Conservation (phyloP, 2,888 invertebrate species). For the Sylvicola cinctus region DNA sequence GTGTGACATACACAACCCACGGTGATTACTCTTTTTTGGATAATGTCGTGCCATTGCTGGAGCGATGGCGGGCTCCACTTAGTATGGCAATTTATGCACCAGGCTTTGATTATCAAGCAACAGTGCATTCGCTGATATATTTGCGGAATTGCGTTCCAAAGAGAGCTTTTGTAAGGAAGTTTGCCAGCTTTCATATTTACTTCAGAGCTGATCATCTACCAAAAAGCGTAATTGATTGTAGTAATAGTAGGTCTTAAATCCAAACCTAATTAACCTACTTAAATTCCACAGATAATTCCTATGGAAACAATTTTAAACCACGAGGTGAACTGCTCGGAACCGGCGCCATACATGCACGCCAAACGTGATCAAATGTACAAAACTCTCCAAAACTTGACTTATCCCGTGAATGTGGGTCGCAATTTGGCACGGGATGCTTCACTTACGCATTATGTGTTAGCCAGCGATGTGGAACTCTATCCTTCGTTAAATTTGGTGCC, state of each 20-base stretch:
- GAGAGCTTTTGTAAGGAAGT: conserved; percentile 29
- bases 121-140: conserved; percentile 35
- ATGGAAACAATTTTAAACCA: conserved; percentile 32
- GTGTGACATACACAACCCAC: conserved; percentile 45
- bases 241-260: too few relatives aligned
- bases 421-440: conserved; percentile 64
- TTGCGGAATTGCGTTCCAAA: conserved; percentile 30
- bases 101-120: conserved; percentile 34
- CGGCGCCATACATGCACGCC: conserved; percentile 14
- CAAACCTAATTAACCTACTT: too few relatives aligned
- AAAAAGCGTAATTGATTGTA: conserved; percentile 12
- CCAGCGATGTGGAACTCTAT: conserved; percentile 74
- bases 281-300: conserved; percentile 16
- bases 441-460: conserved; percentile 56
- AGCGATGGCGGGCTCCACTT: conserved; percentile 38
- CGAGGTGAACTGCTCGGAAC: too few relatives aligned
- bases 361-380: conserved; percentile 40
- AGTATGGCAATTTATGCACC: conserved; percentile 43
- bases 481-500: conserved; percentile 59
- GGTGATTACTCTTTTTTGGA: conserved; percentile 44
- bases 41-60: conserved; percentile 34
- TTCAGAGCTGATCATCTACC: conserved; percentile 37
- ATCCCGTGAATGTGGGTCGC: conserved; percentile 73
- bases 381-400: conserved; percentile 48
- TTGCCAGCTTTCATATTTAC: conserved; percentile 42